Evolutionary conservation across 2,888 invertebrate genomes (phyloP).

Genomic region (Notodonta dromedarius): DNA sequence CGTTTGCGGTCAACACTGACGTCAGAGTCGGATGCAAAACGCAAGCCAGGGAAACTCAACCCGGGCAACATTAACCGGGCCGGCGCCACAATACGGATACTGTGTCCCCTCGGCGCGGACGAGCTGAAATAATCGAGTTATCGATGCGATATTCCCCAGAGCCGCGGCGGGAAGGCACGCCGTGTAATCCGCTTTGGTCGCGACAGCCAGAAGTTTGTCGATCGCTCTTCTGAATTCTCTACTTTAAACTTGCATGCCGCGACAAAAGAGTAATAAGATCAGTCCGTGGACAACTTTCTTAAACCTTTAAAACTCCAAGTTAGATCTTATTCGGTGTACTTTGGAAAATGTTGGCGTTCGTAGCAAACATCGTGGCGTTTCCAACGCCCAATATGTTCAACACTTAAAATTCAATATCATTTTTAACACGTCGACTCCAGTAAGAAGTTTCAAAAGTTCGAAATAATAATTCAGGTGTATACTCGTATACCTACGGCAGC

Average conservation of each 20-base stretch:
- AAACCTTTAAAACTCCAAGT: slow-evolving; percentile 47
- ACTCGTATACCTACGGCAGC: no score
- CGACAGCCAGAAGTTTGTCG: slow-evolving; percentile 64
- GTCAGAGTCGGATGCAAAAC: slow-evolving; percentile 33
- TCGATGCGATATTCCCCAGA: slow-evolving; percentile 53
- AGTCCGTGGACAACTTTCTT: slow-evolving; percentile 53
- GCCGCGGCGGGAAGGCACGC: slow-evolving; percentile 46
- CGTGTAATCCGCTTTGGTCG: slow-evolving; percentile 67
- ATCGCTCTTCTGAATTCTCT: slow-evolving; percentile 64
- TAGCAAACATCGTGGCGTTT: slow-evolving; percentile 20
- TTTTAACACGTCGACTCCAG: no score
- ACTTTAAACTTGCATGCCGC: slow-evolving; percentile 65
- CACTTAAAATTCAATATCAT: no score
- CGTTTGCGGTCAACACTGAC: slow-evolving; percentile 27
- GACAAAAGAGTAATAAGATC: slow-evolving; percentile 68
- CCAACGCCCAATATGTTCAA: slow-evolving; percentile 12
- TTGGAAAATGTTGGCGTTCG: slow-evolving; percentile 23
- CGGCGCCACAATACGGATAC: slow-evolving; percentile 32
- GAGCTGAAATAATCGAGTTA: slow-evolving; percentile 63
- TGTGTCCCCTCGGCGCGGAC: slow-evolving; percentile 38
- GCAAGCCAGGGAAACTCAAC: slow-evolving; percentile 31
- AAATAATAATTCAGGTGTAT: no score
- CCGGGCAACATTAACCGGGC: slow-evolving; percentile 22
- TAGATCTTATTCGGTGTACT: slow-evolving; percentile 36
- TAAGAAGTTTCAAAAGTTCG: no score